These are phyloP conservation scores for Menura novaehollandiae DNA, from an alignment of 2,113 vertebrate species.

Conservation along the genomic window DNA sequence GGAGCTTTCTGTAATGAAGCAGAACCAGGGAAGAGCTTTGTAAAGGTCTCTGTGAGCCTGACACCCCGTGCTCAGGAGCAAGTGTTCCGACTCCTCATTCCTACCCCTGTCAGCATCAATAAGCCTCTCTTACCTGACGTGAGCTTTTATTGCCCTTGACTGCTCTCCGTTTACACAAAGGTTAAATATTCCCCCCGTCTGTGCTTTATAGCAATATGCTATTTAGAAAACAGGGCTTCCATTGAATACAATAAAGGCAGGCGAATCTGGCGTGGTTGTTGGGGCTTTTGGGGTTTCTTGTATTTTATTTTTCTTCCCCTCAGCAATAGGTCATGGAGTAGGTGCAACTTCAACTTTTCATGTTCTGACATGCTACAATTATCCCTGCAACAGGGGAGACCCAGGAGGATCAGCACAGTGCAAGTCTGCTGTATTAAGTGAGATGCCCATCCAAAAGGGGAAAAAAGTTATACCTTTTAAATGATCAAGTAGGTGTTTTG, in stretches of 20 bases:
- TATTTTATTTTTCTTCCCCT: neutral
- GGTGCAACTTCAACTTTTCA: neutral
- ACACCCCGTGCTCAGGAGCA: constrained; percentile 27
- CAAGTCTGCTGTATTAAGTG: neutral
- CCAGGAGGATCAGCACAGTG: neutral
- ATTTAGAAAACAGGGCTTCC: constrained; percentile 28
- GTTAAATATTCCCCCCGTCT: constrained; percentile 37
- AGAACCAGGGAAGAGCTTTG: neutral
- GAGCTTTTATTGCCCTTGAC: constrained; percentile 55
- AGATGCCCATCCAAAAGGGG: neutral
- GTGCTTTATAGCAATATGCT: constrained; percentile 2
- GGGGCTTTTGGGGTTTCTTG: neutral
- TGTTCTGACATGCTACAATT: neutral
- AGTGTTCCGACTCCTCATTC: neutral
- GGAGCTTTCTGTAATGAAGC: neutral
- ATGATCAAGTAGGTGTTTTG: neutral
- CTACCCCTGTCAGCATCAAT: constrained; percentile 47
- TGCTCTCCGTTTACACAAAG: constrained; percentile 52
- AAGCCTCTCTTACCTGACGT: constrained; percentile 24
- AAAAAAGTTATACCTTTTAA: rapidly evolving
- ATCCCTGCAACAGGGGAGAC: neutral
- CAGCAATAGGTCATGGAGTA: neutral
- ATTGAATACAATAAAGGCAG: neutral
- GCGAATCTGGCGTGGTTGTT: neutral
- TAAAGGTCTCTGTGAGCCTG: neutral